Evolutionary conservation across 2,888 invertebrate species (phyloP).

Genomic region (Pemphredon lugubris): DNA sequence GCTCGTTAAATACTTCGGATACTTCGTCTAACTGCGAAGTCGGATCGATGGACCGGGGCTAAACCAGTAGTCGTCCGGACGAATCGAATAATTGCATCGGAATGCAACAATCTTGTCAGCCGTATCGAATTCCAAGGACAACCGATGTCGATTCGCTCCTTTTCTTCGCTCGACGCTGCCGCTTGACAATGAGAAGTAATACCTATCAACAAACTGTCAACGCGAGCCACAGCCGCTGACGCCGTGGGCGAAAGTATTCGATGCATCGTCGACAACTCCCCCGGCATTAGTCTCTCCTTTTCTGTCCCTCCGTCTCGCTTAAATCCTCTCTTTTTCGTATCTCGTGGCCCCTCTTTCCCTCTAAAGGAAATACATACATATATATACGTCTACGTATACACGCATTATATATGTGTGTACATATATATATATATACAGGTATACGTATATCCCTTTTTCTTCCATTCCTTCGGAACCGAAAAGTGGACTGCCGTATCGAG

Average conservation of each 20-base stretch:
- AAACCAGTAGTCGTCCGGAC: too few species aligned
- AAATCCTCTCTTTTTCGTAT: conserved; percentile 22
- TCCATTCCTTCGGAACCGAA: conserved; percentile 30
- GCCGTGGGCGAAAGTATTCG: conserved; percentile 35
- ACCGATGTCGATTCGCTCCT: too few species aligned
- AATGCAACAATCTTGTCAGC: conserved; percentile 2
- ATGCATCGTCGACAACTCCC: conserved; percentile 32
- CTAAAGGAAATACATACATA: too few species aligned
- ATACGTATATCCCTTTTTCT: too few species aligned
- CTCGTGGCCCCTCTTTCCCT: conserved; percentile 13
- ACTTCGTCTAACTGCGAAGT: neutral
- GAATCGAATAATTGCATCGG: conserved; percentile 23
- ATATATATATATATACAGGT: too few species aligned
- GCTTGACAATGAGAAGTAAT: conserved; percentile 56
- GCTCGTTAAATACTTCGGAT: conserved; percentile 1
- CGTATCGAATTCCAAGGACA: conserved; percentile 16
- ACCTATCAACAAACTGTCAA: conserved; percentile 46
- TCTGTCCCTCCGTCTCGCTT: neutral
- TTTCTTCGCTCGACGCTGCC: neutral
- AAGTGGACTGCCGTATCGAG: conserved; percentile 62
- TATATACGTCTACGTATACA: too few species aligned
- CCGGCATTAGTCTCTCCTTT: conserved; percentile 25
- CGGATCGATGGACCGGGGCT: neutral
- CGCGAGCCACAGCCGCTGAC: conserved; percentile 14
- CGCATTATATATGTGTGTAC: too few species aligned